phyloP scores from a whole-genome alignment of 2,113 vertebrate species.

The Forbesichthys papilliferus region DNA sequence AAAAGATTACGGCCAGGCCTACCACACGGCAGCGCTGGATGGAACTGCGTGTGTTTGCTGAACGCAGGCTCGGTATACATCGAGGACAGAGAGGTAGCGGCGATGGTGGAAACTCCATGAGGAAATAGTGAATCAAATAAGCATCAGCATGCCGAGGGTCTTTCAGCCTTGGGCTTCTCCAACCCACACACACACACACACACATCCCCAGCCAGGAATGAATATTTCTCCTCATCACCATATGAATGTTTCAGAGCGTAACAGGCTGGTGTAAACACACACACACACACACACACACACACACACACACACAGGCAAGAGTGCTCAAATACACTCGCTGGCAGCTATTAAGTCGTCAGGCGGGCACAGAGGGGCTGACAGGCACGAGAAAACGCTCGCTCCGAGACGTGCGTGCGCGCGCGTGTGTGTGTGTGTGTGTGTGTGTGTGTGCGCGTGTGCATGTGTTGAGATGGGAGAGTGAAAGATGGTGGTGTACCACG shows the following conservation, averaged over 20 bases:
- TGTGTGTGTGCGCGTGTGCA: slow-evolving; percentile 64
- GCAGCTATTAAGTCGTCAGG: slow-evolving; percentile 99
- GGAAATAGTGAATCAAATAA: too few relatives aligned
- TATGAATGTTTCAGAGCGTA: slow-evolving; percentile 98
- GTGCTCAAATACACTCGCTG: slow-evolving; percentile 98
- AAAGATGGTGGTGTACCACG: slow-evolving; percentile 47
- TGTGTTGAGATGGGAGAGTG: slow-evolving; percentile 89
- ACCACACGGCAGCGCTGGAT: too few relatives aligned
- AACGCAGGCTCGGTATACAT: background rate
- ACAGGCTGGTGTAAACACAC: slow-evolving; percentile 93
- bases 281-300: slow-evolving; percentile 82
- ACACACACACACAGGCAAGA: slow-evolving; percentile 92
- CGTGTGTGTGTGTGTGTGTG: slow-evolving; percentile 60
- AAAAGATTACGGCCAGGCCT: too few relatives aligned
- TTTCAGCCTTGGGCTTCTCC: slow-evolving; percentile 34
- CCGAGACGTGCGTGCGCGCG: slow-evolving; percentile 67
- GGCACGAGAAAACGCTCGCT: slow-evolving; percentile 52
- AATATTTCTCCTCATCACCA: slow-evolving; percentile 98
- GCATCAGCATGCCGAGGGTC: slow-evolving; percentile 46
- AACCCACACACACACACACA: background rate
- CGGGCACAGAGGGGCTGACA: slow-evolving; percentile 85
- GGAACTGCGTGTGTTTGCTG: background rate
- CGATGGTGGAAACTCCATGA: background rate
- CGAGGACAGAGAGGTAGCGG: slow-evolving; percentile 2
- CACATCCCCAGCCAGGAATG: slow-evolving; percentile 77